A percentile compares a stretch with the other conserved stretches of the same genome.
These are phyloP conservation scores for Tiaroga cobitis DNA, from an alignment of 2,797 vertebrate species.

Conservation along the genomic window DNA sequence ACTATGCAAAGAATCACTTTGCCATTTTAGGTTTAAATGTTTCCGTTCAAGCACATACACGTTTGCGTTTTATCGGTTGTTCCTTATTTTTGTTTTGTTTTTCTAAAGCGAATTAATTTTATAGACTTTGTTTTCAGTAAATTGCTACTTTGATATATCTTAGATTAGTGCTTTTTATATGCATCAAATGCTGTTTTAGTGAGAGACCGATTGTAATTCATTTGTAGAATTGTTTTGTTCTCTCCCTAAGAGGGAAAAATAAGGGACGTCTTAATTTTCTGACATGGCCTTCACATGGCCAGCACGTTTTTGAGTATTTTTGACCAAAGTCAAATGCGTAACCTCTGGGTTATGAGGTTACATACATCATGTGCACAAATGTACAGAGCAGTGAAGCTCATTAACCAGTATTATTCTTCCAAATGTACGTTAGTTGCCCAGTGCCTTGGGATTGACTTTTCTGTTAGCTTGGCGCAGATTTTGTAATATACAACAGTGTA, in stretches of 20 bases:
- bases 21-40: constrained; percentile 54
- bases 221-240: constrained; percentile 52
- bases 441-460: constrained; percentile 56
- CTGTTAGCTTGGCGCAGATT: constrained; percentile 51
- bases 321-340: constrained; percentile 51
- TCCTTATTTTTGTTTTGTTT: neutral
- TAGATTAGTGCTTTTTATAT: constrained; percentile 49
- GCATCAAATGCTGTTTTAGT: constrained; percentile 53
- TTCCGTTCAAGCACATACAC: constrained; percentile 47
- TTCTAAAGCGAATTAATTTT: constrained; percentile 34
- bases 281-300: constrained; percentile 63
- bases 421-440: constrained; percentile 64
- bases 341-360: constrained; percentile 41
- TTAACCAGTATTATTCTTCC: constrained; percentile 64
- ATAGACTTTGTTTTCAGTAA: constrained; percentile 47
- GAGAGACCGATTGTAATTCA: constrained; percentile 55
- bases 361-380: constrained; percentile 43
- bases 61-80: constrained; percentile 16
- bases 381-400: constrained; percentile 58
- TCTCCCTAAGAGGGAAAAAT: constrained; percentile 51
- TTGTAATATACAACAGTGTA: constrained; percentile 46
- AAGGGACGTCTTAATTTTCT: constrained; percentile 51
- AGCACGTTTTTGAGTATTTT: constrained; percentile 50
- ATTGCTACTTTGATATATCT: constrained; percentile 41
- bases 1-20: constrained; percentile 64